Evolutionary conservation across 2,888 invertebrate species (phyloP), one percentile per base, ranked within the genome.

Genomic region (Euplexia lucipara): DNA sequence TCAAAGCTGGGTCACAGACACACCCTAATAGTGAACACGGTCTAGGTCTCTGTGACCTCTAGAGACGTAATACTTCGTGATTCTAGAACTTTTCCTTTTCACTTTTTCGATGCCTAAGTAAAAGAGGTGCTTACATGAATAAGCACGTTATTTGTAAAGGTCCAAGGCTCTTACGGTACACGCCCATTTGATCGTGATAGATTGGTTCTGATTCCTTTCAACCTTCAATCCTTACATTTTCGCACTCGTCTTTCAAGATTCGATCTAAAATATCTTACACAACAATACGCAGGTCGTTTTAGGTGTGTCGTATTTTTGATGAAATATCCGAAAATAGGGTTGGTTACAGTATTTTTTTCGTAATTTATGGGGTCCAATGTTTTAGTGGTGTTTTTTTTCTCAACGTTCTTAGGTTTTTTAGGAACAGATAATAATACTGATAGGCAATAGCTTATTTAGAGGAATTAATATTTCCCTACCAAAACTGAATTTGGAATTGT

Each of bases 141-240:
- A 60, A 68, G 60, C 64, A 60, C 47, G 64, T 68, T 65, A 68
- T 76, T 75, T 68, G 60, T 49, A 58, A 78, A 72, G 71, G 72
- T 45, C 60, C 52, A 51, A 70, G 34, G 30, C 57, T 62, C 63
- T 63, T 30, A 59, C 60, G 44, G 64, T 51, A 30, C 54, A 63
- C 77, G 53, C 67, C 64, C 58, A 68, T 70, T 76, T 65, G 74
- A 66, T 73, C 70, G 60, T 74, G 78, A 79, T 76, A 60, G 77
- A 78, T 78, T 48, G 70, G 37, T n/a, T 34, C 44, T 59, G 60
- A 67, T 74, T 74, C 65, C 49, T 16, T 58, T 42, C 45, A 52
- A 65, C 79, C 74, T 79, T 70, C 48, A 49, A 51, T 42, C 52
- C 61, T 35, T 48, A 59, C 52, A 60, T 62, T 71, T 54, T 59